Conservation (phyloP, 1,140 invertebrate genomes). For the Drosophila repleta region DNA sequence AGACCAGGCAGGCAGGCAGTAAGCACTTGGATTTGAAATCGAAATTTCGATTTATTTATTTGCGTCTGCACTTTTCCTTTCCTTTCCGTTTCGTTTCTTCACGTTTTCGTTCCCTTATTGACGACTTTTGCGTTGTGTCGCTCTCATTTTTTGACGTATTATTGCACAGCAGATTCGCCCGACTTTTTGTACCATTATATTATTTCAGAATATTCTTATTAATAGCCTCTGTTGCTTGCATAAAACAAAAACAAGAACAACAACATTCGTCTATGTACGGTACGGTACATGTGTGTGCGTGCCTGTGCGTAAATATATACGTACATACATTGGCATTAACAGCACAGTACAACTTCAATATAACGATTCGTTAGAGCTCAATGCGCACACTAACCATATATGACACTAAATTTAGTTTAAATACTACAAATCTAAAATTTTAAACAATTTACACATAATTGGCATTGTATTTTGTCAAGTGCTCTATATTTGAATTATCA, state of each 20-base stretch:
- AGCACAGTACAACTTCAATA: constrained; percentile 22
- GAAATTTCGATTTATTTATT: constrained; percentile 40
- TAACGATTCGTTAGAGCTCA: background rate
- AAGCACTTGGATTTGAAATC: constrained; percentile 31
- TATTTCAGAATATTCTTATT: constrained; percentile 58
- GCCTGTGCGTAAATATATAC: constrained; percentile 22
- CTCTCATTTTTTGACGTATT: constrained; percentile 47
- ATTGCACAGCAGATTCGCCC: constrained; percentile 43
- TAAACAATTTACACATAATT: no score
- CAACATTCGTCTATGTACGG: constrained; percentile 41
- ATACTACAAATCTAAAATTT: background rate
- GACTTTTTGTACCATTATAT: constrained; percentile 48
- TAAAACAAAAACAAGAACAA: constrained; percentile 49
- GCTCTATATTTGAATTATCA: background rate
- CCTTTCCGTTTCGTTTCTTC: constrained; percentile 19
- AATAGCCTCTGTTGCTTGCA: constrained; percentile 54
- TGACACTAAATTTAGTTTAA: background rate
- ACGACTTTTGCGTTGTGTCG: constrained; percentile 30
- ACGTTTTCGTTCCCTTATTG: constrained; percentile 21
- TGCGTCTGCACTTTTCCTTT: constrained; percentile 26
- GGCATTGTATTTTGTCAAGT: background rate
- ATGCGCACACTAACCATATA: background rate
- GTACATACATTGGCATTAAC: constrained; percentile 19
- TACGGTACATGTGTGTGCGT: constrained; percentile 29
- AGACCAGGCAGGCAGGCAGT: background rate